These are phyloP conservation scores for Andrena marginata DNA, from an alignment of 2,888 invertebrate genomes.

Conservation along the genomic window DNA sequence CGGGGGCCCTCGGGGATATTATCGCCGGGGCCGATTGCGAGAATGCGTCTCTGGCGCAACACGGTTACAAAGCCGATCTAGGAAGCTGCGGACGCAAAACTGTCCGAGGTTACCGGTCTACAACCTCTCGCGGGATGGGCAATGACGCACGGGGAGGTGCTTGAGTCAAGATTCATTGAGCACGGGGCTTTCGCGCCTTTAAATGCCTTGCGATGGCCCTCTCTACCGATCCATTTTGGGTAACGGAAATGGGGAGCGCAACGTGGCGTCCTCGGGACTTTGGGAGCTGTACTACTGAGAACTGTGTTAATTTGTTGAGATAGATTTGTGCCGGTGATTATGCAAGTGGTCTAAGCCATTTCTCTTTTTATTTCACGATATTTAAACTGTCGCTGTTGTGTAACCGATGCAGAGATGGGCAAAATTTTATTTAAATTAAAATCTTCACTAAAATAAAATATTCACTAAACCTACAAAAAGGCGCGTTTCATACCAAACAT, in stretches of 20 bases:
- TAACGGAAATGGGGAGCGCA: not conserved
- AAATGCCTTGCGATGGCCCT: not conserved
- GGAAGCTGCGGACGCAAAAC: conserved; percentile 23
- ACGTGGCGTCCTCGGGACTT: no score
- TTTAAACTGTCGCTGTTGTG: no score
- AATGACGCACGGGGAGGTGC: not conserved
- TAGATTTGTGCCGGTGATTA: no score
- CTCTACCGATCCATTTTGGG: not conserved
- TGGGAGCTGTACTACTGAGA: no score
- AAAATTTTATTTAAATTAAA: no score
- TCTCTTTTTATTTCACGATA: no score
- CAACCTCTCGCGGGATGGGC: not conserved
- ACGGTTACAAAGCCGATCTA: conserved; percentile 68
- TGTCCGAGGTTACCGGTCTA: conserved; percentile 10
- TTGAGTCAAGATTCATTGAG: not conserved
- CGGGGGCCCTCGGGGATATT: conserved; percentile 63
- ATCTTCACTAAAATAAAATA: no score
- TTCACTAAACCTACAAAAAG: not conserved
- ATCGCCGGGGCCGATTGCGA: conserved; percentile 61
- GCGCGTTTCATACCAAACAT: not conserved
- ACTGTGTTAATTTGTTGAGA: no score
- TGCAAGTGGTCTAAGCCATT: no score
- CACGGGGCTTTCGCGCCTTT: not conserved
- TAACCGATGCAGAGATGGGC: no score
- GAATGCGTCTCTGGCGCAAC: conserved; percentile 76